These are phyloP conservation scores for Labeo catla DNA, from an alignment of 2,113 vertebrate species.

Conservation along the genomic window DNA sequence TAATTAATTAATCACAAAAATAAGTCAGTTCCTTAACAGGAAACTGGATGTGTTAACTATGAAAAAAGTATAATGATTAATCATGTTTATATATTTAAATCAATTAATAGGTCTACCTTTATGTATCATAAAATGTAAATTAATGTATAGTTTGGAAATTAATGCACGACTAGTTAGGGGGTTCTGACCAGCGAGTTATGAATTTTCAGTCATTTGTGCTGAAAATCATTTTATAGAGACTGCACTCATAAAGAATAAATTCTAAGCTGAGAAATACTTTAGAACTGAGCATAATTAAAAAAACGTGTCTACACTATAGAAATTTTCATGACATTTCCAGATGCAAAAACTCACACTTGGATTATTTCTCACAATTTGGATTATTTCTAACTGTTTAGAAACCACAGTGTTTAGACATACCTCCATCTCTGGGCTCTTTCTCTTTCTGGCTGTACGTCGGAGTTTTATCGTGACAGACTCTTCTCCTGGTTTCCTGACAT, in stretches of 20 bases:
- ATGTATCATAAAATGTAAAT: neutral
- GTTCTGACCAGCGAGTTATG: neutral
- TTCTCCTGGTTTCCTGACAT: slow-evolving; percentile 77
- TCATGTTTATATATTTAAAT: neutral
- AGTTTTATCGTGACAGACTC: slow-evolving; percentile 78
- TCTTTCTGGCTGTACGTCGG: slow-evolving; percentile 77
- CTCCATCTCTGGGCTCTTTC: slow-evolving; percentile 84
- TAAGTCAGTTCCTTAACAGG: no score
- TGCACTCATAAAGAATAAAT: neutral
- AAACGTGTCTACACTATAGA: neutral
- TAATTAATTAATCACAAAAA: neutral
- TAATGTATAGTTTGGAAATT: neutral
- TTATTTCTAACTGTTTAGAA: neutral
- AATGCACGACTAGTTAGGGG: neutral
- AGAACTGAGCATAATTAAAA: no score
- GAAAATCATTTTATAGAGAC: neutral
- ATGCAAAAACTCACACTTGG: neutral
- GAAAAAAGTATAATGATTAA: neutral
- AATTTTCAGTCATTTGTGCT: neutral
- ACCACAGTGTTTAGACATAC: slow-evolving; percentile 61
- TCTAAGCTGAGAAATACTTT: no score
- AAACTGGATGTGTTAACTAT: neutral
- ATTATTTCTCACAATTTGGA: neutral
- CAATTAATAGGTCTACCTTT: neutral
- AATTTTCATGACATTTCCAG: neutral